A percentile compares a stretch with the other conserved stretches of the same genome.
phyloP scores from a whole-genome alignment of 53 echinoderm and acorn worm species.

The Actinopyga echinites region DNA sequence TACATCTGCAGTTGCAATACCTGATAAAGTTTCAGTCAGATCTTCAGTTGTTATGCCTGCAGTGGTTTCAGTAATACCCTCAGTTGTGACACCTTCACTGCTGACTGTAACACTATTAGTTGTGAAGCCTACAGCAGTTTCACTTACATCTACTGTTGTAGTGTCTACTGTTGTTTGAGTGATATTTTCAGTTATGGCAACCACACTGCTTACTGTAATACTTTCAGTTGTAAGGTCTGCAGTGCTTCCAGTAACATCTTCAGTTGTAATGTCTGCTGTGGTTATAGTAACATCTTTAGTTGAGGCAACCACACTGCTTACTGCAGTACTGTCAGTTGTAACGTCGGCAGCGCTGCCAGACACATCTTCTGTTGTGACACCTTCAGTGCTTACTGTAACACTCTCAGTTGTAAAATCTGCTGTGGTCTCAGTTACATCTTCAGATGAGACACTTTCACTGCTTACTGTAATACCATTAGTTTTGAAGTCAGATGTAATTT shows the following conservation, averaged over 20 bases:
- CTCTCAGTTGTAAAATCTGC: neutral
- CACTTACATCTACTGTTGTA: neutral
- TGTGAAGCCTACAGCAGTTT: neutral
- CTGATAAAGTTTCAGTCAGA: neutral
- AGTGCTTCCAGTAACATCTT: neutral
- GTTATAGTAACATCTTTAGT: neutral
- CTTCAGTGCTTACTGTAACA: neutral
- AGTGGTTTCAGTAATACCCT: neutral
- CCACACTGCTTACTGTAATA: neutral
- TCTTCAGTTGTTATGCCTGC: neutral
- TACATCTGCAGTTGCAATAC: neutral
- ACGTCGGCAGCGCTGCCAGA: neutral
- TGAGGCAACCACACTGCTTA: neutral
- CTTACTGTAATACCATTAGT: neutral
- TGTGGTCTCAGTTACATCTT: neutral
- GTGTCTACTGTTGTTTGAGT: neutral
- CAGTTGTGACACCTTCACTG: neutral
- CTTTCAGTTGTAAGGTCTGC: neutral
- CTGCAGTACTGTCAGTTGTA: neutral
- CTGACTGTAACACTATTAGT: neutral
- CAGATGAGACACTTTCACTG: neutral
- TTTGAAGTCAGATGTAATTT: neutral
- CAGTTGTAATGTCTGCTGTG: neutral
- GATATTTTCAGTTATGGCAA: neutral
- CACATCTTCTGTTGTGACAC: neutral